Percentiles rank a stretch among this genome's conserved stretches.
Conservation (phyloP, 1,140 invertebrate genomes). For the Danaus melanippus region DNA sequence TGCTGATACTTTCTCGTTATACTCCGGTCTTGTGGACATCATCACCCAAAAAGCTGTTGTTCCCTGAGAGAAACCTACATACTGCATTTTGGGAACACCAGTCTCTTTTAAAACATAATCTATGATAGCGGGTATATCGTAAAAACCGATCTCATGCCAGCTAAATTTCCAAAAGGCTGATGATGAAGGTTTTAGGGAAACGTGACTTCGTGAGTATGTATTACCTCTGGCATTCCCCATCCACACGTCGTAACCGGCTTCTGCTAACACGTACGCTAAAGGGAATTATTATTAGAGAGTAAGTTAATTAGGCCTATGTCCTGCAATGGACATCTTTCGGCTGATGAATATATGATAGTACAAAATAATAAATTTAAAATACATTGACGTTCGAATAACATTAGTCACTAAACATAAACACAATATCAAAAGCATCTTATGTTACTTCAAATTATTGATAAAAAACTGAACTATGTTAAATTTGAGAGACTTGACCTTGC, state of each 20-base stretch:
- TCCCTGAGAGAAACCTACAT: slow-evolving; percentile 75
- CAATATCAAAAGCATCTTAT: too few relatives aligned
- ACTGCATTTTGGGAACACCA: slow-evolving; percentile 71
- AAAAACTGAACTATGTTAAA: too few relatives aligned
- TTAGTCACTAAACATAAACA: too few relatives aligned
- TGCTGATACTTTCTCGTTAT: slow-evolving; percentile 76
- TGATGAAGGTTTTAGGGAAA: slow-evolving; percentile 61
- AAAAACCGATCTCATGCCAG: slow-evolving; percentile 81
- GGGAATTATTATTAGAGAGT: slow-evolving; percentile 2
- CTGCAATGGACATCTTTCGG: too few relatives aligned
- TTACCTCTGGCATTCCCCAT: slow-evolving; percentile 79
- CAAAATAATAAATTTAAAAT: background rate
- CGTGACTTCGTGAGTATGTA: slow-evolving; percentile 73
- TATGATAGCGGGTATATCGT: slow-evolving; percentile 85
- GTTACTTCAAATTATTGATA: too few relatives aligned
- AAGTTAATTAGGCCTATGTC: too few relatives aligned
- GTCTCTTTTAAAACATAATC: slow-evolving; percentile 77
- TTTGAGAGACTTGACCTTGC: too few relatives aligned
- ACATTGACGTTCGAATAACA: background rate
- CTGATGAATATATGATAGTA: background rate
- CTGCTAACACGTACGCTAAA: slow-evolving; percentile 75
- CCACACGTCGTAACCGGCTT: slow-evolving; percentile 80
- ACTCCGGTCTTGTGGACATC: slow-evolving; percentile 75
- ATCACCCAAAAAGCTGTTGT: slow-evolving; percentile 77
- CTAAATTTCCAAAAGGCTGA: slow-evolving; percentile 77